These are phyloP conservation scores for Mylabris sibirica DNA, from an alignment of 2,888 invertebrate species.

Conservation along the genomic window DNA sequence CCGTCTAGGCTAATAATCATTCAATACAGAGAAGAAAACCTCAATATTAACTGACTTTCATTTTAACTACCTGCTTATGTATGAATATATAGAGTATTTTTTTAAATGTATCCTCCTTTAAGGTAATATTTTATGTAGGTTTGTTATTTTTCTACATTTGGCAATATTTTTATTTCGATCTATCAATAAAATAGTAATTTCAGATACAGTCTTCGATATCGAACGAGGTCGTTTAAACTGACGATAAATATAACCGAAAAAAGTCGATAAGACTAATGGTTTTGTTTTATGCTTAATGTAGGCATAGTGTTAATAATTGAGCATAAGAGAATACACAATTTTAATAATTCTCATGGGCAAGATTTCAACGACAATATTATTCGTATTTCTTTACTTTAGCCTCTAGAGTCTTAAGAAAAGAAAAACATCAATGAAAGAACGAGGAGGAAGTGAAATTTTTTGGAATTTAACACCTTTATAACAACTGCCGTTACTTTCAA, in stretches of 20 bases:
- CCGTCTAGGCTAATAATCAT: conserved; percentile 60
- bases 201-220: too few relatives aligned
- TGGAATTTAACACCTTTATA: too few relatives aligned
- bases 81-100: neutral
- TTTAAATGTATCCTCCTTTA: too few relatives aligned
- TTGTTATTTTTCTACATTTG: too few relatives aligned
- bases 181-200: too few relatives aligned
- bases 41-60: conserved; percentile 48
- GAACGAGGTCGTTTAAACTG: too few relatives aligned
- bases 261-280: neutral
- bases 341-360: conserved; percentile 5
- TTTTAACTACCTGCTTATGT: conserved; percentile 25
- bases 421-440: too few relatives aligned
- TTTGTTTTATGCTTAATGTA: too few relatives aligned
- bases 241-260: neutral
- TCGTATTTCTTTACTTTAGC: neutral
- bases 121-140: neutral
- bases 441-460: too few relatives aligned
- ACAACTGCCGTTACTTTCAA: too few relatives aligned
- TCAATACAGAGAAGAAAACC: conserved; percentile 58
- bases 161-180: too few relatives aligned
- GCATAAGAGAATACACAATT: neutral
- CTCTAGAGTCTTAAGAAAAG: neutral
- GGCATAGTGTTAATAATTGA: neutral
- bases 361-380: neutral